phyloP scores from a whole-genome alignment of 2,888 invertebrate species.

The Acrobasis consociella region DNA sequence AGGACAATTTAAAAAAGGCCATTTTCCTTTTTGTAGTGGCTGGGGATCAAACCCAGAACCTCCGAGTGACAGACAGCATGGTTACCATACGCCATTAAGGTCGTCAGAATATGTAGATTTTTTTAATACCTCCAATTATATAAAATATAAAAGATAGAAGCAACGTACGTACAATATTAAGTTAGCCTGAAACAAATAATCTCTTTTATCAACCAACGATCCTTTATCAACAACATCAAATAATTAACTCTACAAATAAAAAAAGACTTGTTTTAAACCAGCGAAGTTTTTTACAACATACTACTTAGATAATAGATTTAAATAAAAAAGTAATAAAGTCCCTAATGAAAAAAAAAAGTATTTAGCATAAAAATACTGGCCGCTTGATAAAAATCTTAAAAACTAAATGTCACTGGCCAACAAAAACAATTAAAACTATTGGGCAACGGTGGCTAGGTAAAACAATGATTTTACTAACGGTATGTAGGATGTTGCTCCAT shows the following conservation, averaged over 20 bases:
- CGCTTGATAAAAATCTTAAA: conserved; percentile 5
- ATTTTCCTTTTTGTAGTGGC: too few relatives aligned
- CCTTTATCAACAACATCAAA: too few relatives aligned
- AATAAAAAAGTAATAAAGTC: neutral
- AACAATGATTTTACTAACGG: conserved; percentile 14
- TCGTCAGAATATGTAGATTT: too few relatives aligned
- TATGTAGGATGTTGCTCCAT: conserved; percentile 19
- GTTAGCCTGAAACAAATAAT: too few relatives aligned
- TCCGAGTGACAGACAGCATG: too few relatives aligned
- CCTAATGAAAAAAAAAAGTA: neutral
- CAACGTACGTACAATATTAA: too few relatives aligned
- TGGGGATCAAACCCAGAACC: too few relatives aligned
- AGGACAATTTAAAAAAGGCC: too few relatives aligned
- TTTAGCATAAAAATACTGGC: conserved; percentile 12
- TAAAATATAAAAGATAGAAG: too few relatives aligned
- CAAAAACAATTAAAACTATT: conserved; percentile 14
- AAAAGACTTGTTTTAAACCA: neutral
- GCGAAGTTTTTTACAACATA: neutral
- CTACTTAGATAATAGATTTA: neutral
- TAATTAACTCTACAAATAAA: neutral
- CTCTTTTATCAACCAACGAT: too few relatives aligned
- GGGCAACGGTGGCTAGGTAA: conserved; percentile 10
- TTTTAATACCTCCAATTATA: too few relatives aligned
- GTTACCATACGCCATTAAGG: too few relatives aligned
- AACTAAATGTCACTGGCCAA: conserved; percentile 15